Percentiles rank a stretch among this genome's conserved stretches.
Evolutionary conservation across 2,888 invertebrate species (phyloP).

Genomic region (Orchestes rusci): DNA sequence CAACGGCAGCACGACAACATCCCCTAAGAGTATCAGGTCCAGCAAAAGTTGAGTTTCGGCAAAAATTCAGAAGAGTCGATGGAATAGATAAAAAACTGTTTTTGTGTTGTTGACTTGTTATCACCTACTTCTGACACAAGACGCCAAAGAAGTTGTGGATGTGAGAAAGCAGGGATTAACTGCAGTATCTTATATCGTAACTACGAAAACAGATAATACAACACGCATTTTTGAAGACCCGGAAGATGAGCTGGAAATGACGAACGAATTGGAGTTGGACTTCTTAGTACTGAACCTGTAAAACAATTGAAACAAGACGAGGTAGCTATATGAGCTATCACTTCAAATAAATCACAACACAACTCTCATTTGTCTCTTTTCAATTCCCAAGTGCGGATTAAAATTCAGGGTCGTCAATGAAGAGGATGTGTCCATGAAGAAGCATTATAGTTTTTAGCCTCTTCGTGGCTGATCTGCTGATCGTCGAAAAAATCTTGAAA

Average conservation of each 20-base stretch:
- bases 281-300: slow-evolving; percentile 3
- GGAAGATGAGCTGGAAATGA: neutral
- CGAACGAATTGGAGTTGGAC: neutral
- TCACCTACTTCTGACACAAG: slow-evolving; percentile 5
- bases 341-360: neutral
- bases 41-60: neutral
- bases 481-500: neutral
- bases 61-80: neutral
- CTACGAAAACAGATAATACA: neutral
- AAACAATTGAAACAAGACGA: neutral
- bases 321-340: neutral
- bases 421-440: slow-evolving; percentile 2
- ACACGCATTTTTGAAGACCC: neutral
- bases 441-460: neutral
- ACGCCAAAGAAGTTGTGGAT: slow-evolving; percentile 8
- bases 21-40: neutral
- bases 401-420: slow-evolving; percentile 2
- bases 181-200: neutral
- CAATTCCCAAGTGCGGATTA: neutral
- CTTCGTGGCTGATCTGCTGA: neutral
- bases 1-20: neutral
- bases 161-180: slow-evolving; percentile 6
- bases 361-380: slow-evolving; percentile 2
- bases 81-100: neutral
- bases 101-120: slow-evolving; percentile 4